Evolutionary conservation across 2,797 vertebrate genomes (phyloP).

Genomic region (Phoebastria nigripes): DNA sequence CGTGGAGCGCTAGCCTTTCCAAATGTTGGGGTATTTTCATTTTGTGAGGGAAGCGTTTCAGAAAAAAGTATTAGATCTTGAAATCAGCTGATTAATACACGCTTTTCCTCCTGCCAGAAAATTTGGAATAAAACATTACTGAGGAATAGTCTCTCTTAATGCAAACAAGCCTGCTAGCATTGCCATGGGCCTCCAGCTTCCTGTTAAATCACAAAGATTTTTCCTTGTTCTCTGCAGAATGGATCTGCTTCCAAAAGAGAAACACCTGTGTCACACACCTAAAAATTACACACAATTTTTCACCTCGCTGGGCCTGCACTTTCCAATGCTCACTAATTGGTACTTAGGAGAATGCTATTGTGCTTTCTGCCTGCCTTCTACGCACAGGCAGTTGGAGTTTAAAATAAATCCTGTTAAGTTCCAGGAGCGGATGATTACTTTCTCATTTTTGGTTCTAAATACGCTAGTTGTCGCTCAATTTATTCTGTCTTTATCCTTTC

Average conservation of each 20-base stretch:
- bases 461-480: not conserved
- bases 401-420: constrained; percentile 54
- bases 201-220: not conserved
- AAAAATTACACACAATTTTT: constrained; percentile 30
- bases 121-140: not conserved
- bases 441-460: not conserved
- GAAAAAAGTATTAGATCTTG: not conserved
- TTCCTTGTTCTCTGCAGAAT: not conserved
- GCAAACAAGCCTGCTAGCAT: not conserved
- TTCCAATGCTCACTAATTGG: not conserved
- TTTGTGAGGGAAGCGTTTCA: not conserved
- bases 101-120: not conserved
- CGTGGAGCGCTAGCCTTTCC: not conserved
- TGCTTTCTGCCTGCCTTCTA: constrained; percentile 8
- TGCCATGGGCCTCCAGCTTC: not conserved
- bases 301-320: not conserved
- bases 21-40: not conserved
- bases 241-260: constrained; percentile 3
- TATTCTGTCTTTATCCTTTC: constrained; percentile 21
- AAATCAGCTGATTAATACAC: not conserved
- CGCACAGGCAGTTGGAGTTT: not conserved
- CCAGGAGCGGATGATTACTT: constrained; percentile 18
- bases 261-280: not conserved
- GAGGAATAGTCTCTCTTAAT: not conserved
- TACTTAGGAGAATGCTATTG: constrained; percentile 7